These are phyloP conservation scores for Baccha elongata DNA, from an alignment of 2,888 invertebrate species.

Conservation along the genomic window DNA sequence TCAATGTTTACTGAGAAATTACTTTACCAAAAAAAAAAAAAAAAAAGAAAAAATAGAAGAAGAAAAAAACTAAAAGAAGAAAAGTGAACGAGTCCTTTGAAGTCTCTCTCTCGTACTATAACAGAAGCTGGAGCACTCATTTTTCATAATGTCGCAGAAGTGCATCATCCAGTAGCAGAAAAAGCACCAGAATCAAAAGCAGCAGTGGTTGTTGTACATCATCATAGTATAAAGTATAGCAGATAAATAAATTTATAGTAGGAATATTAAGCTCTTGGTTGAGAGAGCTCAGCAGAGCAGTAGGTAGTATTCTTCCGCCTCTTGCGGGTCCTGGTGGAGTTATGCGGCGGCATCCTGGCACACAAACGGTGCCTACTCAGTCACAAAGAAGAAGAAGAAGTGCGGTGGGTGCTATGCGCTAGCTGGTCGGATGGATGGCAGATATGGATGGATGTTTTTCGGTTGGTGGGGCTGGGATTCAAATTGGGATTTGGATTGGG, in stretches of 20 bases:
- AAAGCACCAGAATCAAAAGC: constrained; percentile 21
- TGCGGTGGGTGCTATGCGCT: constrained; percentile 32
- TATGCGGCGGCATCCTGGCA: constrained; percentile 72
- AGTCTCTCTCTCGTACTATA: constrained; percentile 59
- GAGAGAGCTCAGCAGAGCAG: constrained; percentile 52
- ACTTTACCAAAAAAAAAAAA: constrained; percentile 57
- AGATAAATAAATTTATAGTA: constrained; percentile 65
- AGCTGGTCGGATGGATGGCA: constrained; percentile 27
- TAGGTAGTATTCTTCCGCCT: constrained; percentile 53
- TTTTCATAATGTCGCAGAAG: constrained; percentile 70
- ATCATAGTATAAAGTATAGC: constrained; percentile 34
- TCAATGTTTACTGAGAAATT: constrained; percentile 73
- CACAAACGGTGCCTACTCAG: constrained; percentile 68
- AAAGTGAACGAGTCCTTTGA: constrained; percentile 71
- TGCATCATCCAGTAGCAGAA: constrained; percentile 51
- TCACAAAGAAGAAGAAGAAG: constrained; percentile 63
- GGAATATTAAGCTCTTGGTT: constrained; percentile 67
- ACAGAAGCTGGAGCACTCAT: constrained; percentile 54
- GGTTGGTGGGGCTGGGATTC: constrained; percentile 12
- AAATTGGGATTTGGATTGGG: no score
- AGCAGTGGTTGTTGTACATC: constrained; percentile 24
- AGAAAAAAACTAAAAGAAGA: constrained; percentile 37
- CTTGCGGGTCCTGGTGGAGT: constrained; percentile 42
- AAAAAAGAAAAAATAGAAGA: not conserved
- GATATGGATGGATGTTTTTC: constrained; percentile 27